These are phyloP conservation scores for Euleptes europaea DNA, from an alignment of 2,113 vertebrate genomes.

Conservation along the genomic window DNA sequence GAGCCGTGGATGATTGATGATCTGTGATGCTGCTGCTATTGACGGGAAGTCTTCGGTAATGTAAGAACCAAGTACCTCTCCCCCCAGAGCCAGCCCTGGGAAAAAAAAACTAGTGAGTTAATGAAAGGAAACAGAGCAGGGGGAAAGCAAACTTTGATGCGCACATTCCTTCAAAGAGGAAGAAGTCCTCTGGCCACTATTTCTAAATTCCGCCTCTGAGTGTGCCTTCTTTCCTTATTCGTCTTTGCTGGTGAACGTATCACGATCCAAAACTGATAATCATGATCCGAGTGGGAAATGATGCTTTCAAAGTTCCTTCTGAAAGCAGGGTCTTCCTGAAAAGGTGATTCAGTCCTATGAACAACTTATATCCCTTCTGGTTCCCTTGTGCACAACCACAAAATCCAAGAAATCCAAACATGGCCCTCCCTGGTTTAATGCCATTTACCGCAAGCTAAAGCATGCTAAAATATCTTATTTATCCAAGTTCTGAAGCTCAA, in stretches of 20 bases:
- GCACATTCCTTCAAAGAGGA: background rate
- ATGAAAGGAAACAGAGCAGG: background rate
- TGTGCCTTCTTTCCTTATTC: fast-evolving
- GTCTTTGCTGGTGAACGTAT: background rate
- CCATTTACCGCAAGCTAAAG: too few species aligned
- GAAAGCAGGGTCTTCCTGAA: too few species aligned
- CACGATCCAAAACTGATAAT: background rate
- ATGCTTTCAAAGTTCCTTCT: too few species aligned
- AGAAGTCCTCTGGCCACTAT: background rate
- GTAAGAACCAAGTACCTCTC: background rate
- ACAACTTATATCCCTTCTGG: too few species aligned
- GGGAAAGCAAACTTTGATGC: background rate
- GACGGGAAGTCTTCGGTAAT: background rate
- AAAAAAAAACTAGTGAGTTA: background rate
- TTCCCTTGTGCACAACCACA: too few species aligned
- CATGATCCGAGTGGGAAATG: background rate
- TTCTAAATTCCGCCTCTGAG: fast-evolving
- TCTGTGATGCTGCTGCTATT: background rate
- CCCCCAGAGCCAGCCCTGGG: background rate
- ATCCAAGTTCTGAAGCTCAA: too few species aligned
- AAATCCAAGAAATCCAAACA: too few species aligned
- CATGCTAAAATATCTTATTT: too few species aligned
- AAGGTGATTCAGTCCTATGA: too few species aligned
- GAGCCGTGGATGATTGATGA: background rate
- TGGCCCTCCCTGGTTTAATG: too few species aligned